Conservation (phyloP, 2,888 invertebrate genomes). For the Pogonocherus hispidulus region DNA sequence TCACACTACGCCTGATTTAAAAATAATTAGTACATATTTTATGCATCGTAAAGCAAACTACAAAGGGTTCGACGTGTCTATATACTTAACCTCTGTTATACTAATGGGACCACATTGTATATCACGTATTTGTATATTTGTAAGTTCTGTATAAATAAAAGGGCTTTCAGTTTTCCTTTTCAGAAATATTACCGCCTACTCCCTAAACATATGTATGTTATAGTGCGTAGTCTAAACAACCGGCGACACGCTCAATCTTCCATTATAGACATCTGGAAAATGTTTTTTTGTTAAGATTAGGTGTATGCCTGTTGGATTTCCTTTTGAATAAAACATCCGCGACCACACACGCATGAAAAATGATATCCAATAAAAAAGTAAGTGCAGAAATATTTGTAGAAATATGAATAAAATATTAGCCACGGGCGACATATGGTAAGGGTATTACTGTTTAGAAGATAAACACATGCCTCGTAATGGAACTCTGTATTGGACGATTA, state of each 20-base stretch:
- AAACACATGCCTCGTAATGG: constrained; percentile 13
- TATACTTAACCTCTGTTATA: constrained; percentile 16
- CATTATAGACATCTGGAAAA: constrained; percentile 53
- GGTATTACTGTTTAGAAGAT: constrained; percentile 15
- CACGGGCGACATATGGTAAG: constrained; percentile 16
- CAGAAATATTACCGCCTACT: constrained; percentile 40
- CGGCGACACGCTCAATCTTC: constrained; percentile 54
- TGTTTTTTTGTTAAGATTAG: constrained; percentile 43
- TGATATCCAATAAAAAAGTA: constrained; percentile 34
- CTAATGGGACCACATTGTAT: constrained; percentile 43
- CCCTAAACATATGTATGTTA: constrained; percentile 53
- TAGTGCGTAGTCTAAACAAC: constrained; percentile 57
- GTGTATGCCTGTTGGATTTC: constrained; percentile 43
- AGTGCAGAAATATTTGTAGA: constrained; percentile 35
- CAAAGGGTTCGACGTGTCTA: neutral
- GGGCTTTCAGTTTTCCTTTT: constrained; percentile 40
- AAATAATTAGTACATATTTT: neutral
- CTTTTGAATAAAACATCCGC: constrained; percentile 41
- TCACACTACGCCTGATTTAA: too few species aligned
- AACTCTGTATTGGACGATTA: constrained; percentile 8
- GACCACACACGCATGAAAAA: constrained; percentile 34
- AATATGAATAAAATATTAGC: constrained; percentile 34
- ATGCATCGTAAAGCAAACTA: neutral
- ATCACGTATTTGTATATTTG: constrained; percentile 42
- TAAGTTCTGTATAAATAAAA: constrained; percentile 40